Percentiles rank a stretch among this genome's conserved stretches.
Evolutionary conservation across 64 coral and sea anemone species (phyloP).

Genomic region (Montipora cactus): DNA sequence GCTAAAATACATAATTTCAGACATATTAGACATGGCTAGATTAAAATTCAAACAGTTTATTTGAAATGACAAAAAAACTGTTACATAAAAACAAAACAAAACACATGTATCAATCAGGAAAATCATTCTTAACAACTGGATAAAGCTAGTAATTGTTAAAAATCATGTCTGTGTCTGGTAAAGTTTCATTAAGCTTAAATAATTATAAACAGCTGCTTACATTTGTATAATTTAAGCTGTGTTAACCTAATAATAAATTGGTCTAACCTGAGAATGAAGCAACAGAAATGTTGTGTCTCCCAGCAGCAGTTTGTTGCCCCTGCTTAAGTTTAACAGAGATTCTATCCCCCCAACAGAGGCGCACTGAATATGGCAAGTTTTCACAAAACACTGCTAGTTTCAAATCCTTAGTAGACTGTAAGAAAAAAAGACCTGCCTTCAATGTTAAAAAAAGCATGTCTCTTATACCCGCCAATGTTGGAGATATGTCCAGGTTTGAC

Average conservation of each 20-base stretch:
- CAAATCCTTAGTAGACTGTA: no score
- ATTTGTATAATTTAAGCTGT: neutral
- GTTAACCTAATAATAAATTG: neutral
- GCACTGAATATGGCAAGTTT: no score
- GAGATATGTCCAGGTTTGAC: no score
- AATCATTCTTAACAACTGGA: neutral
- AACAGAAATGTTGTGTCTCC: neutral
- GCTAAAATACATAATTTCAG: no score
- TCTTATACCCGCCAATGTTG: no score
- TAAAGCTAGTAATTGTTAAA: neutral
- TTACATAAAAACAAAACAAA: neutral
- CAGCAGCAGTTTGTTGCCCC: neutral
- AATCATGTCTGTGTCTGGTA: neutral
- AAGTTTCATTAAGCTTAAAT: neutral
- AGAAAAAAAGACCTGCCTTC: no score
- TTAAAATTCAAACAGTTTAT: neutral
- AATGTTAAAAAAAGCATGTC: no score
- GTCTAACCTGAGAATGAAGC: slow-evolving; percentile 25
- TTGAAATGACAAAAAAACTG: neutral
- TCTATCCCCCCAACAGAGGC: no score
- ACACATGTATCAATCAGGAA: neutral
- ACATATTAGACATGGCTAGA: no score
- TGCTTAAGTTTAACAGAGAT: no score
- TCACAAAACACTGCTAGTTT: no score
- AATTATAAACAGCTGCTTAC: neutral